Percentiles rank a stretch among this genome's conserved stretches.
Evolutionary conservation across 2,888 invertebrate species (phyloP).

Genomic region (Candidula unifasciata): DNA sequence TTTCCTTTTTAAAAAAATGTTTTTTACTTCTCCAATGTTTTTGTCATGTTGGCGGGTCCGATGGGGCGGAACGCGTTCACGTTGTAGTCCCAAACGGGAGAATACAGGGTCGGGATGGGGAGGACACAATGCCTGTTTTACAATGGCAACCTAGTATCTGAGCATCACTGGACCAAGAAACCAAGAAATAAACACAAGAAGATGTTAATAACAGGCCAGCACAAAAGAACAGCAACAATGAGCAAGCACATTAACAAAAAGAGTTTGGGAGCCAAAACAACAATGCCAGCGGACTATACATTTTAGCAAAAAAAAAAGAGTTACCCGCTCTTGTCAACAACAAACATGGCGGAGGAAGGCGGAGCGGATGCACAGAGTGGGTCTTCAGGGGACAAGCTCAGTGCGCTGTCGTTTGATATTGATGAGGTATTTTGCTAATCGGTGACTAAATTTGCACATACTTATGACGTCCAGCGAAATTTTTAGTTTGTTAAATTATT

Average conservation of each 20-base stretch:
- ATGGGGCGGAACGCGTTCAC: too few relatives aligned
- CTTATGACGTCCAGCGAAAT: neutral
- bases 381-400: slow-evolving; percentile 46
- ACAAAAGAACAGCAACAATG: too few relatives aligned
- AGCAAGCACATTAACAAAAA: neutral
- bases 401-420: slow-evolving; percentile 50
- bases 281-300: too few relatives aligned
- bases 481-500: too few relatives aligned
- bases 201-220: too few relatives aligned
- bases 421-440: slow-evolving; percentile 35
- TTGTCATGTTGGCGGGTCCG: too few relatives aligned
- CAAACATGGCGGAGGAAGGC: slow-evolving; percentile 54
- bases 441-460: neutral
- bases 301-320: neutral
- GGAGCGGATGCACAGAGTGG: slow-evolving; percentile 36
- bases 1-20: too few relatives aligned
- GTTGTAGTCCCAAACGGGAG: too few relatives aligned
- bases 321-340: neutral
- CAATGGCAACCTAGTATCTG: neutral
- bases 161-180: neutral
- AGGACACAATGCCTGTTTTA: neutral
- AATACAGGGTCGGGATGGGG: too few relatives aligned
- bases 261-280: neutral
- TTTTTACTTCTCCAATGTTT: too few relatives aligned
- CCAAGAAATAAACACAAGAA: neutral